phyloP scores from a whole-genome alignment of 2,113 vertebrate genomes.

The Daphoenositta chrysoptera region DNA sequence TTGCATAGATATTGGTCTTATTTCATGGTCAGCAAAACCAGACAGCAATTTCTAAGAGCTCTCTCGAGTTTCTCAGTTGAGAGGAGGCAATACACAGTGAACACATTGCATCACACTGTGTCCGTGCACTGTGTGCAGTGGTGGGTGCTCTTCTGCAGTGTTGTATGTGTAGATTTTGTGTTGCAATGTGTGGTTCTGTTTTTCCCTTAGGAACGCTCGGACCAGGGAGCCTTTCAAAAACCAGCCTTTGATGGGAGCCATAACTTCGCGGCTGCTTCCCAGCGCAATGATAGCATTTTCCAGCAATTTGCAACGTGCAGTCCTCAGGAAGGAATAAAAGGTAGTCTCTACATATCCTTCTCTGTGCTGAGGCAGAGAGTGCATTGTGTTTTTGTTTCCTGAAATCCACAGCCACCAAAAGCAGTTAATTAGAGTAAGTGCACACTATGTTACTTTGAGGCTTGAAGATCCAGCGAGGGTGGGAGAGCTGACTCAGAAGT shows the following conservation, averaged over 20 bases:
- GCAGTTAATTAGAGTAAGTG: constrained; percentile 67
- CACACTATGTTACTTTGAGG: constrained; percentile 40
- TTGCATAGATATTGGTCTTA: not conserved
- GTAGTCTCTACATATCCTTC: constrained; percentile 28
- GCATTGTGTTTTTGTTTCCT: not conserved
- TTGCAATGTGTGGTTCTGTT: not conserved
- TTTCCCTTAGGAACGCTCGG: constrained; percentile 63
- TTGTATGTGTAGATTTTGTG: not conserved
- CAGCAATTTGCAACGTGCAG: not conserved
- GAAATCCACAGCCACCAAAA: not conserved
- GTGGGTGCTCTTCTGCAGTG: not conserved
- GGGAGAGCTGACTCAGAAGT: constrained; percentile 72
- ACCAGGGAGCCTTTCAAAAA: constrained; percentile 61
- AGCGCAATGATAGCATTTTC: not conserved
- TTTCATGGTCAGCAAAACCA: not conserved
- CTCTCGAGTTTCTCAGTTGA: not conserved
- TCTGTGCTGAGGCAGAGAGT: not conserved
- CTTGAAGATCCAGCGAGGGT: constrained; percentile 45
- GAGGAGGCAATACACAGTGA: not conserved
- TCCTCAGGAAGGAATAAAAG: constrained; percentile 67
- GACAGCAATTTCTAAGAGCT: not conserved
- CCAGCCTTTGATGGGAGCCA: constrained; percentile 47
- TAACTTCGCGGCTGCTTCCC: constrained; percentile 14
- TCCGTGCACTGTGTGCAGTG: not conserved
- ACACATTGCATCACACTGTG: not conserved